phyloP scores from a whole-genome alignment of 2,797 vertebrate genomes.

The Labeo calbasu region DNA sequence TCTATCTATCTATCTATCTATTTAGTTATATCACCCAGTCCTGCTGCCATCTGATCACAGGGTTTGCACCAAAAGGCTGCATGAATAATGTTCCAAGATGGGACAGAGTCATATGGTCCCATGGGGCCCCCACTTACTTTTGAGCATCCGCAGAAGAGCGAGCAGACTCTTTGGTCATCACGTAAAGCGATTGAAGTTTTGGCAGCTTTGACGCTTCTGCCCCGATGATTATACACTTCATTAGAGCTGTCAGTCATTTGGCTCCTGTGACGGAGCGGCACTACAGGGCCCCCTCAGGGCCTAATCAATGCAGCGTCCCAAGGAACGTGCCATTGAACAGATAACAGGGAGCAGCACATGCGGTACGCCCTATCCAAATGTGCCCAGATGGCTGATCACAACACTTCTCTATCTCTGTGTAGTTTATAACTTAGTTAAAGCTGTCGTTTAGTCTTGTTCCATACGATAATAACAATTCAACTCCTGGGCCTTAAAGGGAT shows the following conservation, averaged over 20 bases:
- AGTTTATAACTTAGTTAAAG: slow-evolving; percentile 70
- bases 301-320: slow-evolving; percentile 80
- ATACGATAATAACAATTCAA: not conserved
- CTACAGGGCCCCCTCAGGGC: slow-evolving; percentile 78
- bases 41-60: slow-evolving; percentile 2
- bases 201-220: slow-evolving; percentile 70
- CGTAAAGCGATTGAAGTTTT: slow-evolving; percentile 75
- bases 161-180: slow-evolving; percentile 75
- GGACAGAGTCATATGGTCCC: slow-evolving; percentile 48
- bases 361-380: slow-evolving; percentile 61
- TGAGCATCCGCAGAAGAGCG: slow-evolving; percentile 50
- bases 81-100: slow-evolving; percentile 74
- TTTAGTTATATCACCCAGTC: not conserved
- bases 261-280: slow-evolving; percentile 70
- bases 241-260: slow-evolving; percentile 83
- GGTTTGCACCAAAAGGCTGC: slow-evolving; percentile 25
- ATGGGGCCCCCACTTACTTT: slow-evolving; percentile 67
- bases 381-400: slow-evolving; percentile 70
- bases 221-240: slow-evolving; percentile 76
- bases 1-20: too few relatives aligned
- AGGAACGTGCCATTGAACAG: slow-evolving; percentile 77
- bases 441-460: slow-evolving; percentile 65
- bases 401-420: slow-evolving; percentile 42
- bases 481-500: not conserved
- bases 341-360: slow-evolving; percentile 61